These are phyloP conservation scores for Todiramphus saurophagus DNA, from an alignment of 2,113 vertebrate species.

Conservation along the genomic window DNA sequence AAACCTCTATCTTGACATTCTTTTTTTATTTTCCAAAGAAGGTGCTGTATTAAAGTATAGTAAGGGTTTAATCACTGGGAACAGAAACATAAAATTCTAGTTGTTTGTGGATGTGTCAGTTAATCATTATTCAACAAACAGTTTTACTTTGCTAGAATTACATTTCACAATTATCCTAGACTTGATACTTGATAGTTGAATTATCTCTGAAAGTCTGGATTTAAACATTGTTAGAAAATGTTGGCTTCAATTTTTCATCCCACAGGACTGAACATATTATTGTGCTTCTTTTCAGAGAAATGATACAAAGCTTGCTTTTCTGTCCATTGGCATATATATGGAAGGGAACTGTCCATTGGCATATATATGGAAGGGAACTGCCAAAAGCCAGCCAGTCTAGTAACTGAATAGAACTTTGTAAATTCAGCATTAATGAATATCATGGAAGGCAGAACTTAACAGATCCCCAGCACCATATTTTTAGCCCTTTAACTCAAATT, in stretches of 20 bases:
- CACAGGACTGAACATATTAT: not conserved
- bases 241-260: not conserved
- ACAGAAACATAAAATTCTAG: not conserved
- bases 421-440: not conserved
- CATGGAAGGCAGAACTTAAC: not conserved
- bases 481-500: not conserved
- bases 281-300: not conserved
- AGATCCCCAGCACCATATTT: not conserved
- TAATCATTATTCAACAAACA: not conserved
- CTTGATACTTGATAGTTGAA: not conserved
- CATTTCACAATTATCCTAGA: not conserved
- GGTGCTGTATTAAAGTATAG: not conserved
- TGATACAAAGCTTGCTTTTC: not conserved
- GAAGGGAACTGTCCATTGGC: not conserved
- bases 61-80: not conserved
- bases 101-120: not conserved
- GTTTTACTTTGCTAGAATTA: not conserved
- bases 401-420: not conserved
- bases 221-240: not conserved
- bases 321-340: not conserved
- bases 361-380: not conserved
- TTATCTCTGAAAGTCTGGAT: not conserved
- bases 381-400: not conserved
- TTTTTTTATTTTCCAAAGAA: not conserved
- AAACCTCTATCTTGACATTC: not conserved